A percentile compares a stretch with the other conserved stretches of the same genome.
Evolutionary conservation across 53 echinoderm and acorn worm genomes (phyloP).

Genomic region (Stichopus horrens): DNA sequence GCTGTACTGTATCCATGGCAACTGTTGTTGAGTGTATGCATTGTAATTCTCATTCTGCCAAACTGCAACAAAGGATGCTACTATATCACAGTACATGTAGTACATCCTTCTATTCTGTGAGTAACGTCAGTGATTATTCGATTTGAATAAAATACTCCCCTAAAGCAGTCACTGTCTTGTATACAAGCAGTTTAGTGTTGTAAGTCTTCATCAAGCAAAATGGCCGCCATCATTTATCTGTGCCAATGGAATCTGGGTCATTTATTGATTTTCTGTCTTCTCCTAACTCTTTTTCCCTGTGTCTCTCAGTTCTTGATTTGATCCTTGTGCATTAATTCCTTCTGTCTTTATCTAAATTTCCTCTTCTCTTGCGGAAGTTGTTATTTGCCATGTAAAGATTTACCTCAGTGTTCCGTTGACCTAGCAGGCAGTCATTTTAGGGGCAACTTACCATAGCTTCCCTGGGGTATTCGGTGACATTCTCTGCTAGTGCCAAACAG

Average conservation of each 20-base stretch:
- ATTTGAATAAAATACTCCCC: too few relatives aligned
- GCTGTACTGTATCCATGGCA: too few relatives aligned
- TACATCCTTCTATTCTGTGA: too few relatives aligned
- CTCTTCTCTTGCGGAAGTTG: constrained; percentile 19
- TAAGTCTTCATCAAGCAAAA: background rate
- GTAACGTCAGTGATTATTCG: too few relatives aligned
- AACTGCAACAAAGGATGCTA: too few relatives aligned
- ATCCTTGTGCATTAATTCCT: background rate
- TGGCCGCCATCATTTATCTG: background rate
- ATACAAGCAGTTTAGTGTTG: too few relatives aligned
- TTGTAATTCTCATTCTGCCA: too few relatives aligned
- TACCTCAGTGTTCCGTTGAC: too few relatives aligned
- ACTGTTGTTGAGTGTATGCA: too few relatives aligned
- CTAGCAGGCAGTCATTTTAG: background rate
- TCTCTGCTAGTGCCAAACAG: background rate
- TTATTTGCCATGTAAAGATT: background rate
- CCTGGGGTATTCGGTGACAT: background rate
- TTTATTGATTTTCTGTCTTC: constrained; percentile 19
- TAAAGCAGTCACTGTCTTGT: too few relatives aligned
- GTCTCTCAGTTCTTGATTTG: background rate
- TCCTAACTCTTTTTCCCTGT: background rate
- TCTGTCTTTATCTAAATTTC: background rate
- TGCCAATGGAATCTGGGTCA: background rate
- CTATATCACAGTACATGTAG: too few relatives aligned
- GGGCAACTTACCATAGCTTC: background rate